Evolutionary conservation across 2,113 vertebrate species (phyloP), one percentile per base, ranked within the genome.

Genomic region (Alethe castanea): DNA sequence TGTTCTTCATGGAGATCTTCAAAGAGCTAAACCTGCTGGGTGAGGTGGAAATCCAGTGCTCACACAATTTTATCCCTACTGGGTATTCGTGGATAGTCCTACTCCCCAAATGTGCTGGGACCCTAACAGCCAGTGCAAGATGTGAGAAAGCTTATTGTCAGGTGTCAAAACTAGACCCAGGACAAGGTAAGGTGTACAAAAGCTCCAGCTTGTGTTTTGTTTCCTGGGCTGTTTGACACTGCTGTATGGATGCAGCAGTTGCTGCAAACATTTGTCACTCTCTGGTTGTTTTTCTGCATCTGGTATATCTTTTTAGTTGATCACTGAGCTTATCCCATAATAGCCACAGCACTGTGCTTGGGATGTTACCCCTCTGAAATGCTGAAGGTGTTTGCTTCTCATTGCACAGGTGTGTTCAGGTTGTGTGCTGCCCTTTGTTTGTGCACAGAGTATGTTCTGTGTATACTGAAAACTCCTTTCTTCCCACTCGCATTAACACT

Each of bases 261-360:
- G 8, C 0, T 72, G 28, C 48, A 60, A 16, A 24, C 5, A 25
- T 88, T 8, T 31, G 0, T 53, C 28, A 22, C 12, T 82, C 36
- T 23, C 57, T 28, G 8, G 11, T 45, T 18, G 19, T 13, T 94
- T 69, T 88, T 54, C 38, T 77, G 5, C 26, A 50, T 59, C 45
- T 18, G 7, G 4, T 16, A 66, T 6, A 12, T 38, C 12, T 50
- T 28, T 72, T 36, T 16, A 36, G 31, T 86, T 71, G 36, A 28
- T n/a, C 33, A 5, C 25, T n/a, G 25, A 1, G 1, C 19, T 20
- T 82, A 4, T 61, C 16, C 23, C 1, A 1, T 33, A 47, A 35
- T 26, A 60, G 18, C 18, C 45, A 6, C 35, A 59, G 29, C 7
- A 11, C 26, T 47, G 4, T 26, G 14, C 12, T 69, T 69, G 19